phyloP scores from a whole-genome alignment of 2,888 invertebrate species.

The Parascotia fuliginaria region DNA sequence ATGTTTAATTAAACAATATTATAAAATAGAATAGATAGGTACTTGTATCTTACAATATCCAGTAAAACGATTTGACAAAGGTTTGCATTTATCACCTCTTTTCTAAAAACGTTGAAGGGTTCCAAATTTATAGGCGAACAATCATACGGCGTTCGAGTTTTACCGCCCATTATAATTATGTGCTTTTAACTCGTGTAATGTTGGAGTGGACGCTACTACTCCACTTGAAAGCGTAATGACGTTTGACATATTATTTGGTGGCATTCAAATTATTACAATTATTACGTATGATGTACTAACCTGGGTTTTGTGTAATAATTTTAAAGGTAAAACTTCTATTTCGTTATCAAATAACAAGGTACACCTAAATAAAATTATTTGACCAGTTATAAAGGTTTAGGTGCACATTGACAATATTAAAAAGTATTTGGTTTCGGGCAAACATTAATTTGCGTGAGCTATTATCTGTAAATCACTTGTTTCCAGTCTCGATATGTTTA shows the following conservation, averaged over 20 bases:
- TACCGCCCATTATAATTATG: conserved; percentile 43
- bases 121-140: conserved; percentile 41
- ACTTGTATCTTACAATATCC: too few relatives aligned
- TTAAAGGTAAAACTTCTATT: background rate
- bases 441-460: too few relatives aligned
- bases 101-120: conserved; percentile 21
- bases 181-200: conserved; percentile 41
- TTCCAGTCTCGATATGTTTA: too few relatives aligned
- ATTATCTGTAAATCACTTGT: too few relatives aligned
- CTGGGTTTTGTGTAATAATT: background rate
- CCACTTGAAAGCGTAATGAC: conserved; percentile 31
- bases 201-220: conserved; percentile 25
- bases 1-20: too few relatives aligned
- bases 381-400: too few relatives aligned
- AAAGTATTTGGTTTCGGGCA: too few relatives aligned
- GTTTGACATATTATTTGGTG: conserved; percentile 37
- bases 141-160: conserved; percentile 42
- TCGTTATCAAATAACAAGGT: too few relatives aligned
- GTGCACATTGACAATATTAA: too few relatives aligned
- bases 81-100: conserved; percentile 15
- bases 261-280: background rate
- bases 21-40: too few relatives aligned
- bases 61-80: too few relatives aligned
- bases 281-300: background rate
- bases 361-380: too few relatives aligned